Evolutionary conservation across 2,888 invertebrate genomes (phyloP).

Genomic region (Heliconius ethilla): DNA sequence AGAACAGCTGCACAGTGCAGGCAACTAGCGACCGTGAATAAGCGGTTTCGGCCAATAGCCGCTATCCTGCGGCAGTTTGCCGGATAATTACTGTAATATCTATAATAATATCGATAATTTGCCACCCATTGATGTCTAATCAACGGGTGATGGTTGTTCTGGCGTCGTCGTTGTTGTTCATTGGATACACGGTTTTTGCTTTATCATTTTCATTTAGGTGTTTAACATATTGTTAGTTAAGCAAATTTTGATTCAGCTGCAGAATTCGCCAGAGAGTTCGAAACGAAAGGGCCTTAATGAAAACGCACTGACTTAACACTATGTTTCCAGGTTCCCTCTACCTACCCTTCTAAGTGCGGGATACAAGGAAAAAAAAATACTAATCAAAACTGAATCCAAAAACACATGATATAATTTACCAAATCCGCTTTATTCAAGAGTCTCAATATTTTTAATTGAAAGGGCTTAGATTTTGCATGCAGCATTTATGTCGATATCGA

Average conservation of each 20-base stretch:
- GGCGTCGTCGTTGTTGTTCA: slow-evolving; percentile 29
- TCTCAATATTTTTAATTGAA: slow-evolving; percentile 43
- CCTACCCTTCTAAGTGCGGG: no score
- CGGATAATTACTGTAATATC: slow-evolving; percentile 51
- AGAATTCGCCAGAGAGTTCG: no score
- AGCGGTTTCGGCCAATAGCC: slow-evolving; percentile 68
- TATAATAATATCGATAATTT: slow-evolving; percentile 49
- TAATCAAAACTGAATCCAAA: background rate
- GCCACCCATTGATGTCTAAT: slow-evolving; percentile 50
- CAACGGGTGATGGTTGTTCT: slow-evolving; percentile 45
- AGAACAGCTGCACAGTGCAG: slow-evolving; percentile 63
- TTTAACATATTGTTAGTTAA: background rate
- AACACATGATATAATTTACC: slow-evolving; percentile 27
- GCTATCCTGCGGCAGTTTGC: slow-evolving; percentile 44
- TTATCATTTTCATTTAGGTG: background rate
- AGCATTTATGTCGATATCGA: slow-evolving; percentile 30
- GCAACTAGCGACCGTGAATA: slow-evolving; percentile 78
- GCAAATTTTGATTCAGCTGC: background rate
- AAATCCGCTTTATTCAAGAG: slow-evolving; percentile 38
- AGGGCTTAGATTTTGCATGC: slow-evolving; percentile 38
- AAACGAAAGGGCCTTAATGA: no score
- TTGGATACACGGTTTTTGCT: background rate
- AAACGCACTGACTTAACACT: no score
- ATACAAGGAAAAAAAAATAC: background rate
- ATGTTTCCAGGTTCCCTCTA: no score